phyloP scores from a whole-genome alignment of 2,113 vertebrate genomes.

The Recurvirostra avosetta region DNA sequence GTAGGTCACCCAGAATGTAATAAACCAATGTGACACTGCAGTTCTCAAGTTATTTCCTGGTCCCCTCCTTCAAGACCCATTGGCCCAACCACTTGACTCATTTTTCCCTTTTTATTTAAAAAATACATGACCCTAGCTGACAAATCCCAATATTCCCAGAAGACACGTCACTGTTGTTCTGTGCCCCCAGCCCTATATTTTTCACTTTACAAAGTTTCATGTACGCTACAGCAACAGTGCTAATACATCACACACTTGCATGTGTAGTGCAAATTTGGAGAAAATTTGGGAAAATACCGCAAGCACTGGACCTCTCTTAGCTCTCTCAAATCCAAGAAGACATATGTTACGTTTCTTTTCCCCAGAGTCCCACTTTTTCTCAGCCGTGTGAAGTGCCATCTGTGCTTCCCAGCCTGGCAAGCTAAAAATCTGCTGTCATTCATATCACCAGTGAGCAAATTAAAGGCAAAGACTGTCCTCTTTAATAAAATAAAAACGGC shows the following conservation, averaged over 20 bases:
- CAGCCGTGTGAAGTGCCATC: slow-evolving; percentile 44
- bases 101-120: neutral
- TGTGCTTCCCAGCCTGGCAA: slow-evolving; percentile 25
- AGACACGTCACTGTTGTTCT: neutral
- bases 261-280: neutral
- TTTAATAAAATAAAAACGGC: neutral
- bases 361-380: slow-evolving; percentile 23
- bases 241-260: neutral
- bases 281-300: neutral
- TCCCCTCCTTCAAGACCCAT: neutral
- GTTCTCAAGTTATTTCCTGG: neutral
- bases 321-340: slow-evolving; percentile 24
- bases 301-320: neutral
- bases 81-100: neutral
- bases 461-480: slow-evolving; percentile 9
- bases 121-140: neutral
- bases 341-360: slow-evolving; percentile 2
- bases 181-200: neutral
- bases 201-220: neutral
- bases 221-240: neutral
- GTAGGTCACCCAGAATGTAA: neutral
- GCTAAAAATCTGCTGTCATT: slow-evolving; percentile 20
- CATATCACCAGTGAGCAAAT: neutral
- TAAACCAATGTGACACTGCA: neutral
- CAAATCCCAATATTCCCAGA: neutral